A percentile compares a stretch with the other conserved stretches of the same genome.
Evolutionary conservation across 1,140 invertebrate genomes (phyloP).

Genomic region (Meloidogyne floridensis): DNA sequence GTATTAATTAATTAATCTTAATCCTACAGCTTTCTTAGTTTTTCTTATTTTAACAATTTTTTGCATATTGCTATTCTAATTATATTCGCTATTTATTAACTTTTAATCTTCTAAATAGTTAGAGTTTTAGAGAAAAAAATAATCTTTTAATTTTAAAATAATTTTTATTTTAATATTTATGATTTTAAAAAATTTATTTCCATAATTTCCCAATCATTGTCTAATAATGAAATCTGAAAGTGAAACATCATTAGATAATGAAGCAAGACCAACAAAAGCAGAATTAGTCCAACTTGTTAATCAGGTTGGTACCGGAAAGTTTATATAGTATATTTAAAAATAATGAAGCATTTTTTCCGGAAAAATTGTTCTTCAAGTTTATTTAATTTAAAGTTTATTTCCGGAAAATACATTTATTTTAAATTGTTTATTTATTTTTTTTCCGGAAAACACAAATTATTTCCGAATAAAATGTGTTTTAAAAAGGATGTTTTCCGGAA

Average conservation of each 20-base stretch:
- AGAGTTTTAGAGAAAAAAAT: background rate
- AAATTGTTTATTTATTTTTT: no score
- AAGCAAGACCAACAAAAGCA: background rate
- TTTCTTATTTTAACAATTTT: background rate
- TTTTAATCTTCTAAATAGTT: background rate
- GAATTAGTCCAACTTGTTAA: slow-evolving; percentile 18
- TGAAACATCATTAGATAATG: slow-evolving; percentile 2
- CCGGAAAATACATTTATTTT: background rate
- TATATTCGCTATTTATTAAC: background rate
- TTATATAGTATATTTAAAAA: background rate
- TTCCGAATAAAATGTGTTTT: no score
- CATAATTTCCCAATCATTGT: background rate
- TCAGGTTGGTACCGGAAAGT: background rate
- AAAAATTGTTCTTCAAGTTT: background rate
- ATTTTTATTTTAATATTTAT: no score
- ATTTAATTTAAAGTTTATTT: background rate
- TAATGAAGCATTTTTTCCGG: background rate
- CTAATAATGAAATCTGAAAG: slow-evolving; percentile 9
- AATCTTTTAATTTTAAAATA: background rate
- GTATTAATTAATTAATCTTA: background rate
- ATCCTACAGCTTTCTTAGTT: background rate
- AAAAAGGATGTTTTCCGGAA: no score
- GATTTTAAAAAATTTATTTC: background rate
- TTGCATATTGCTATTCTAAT: background rate
- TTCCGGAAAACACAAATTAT: no score